Percentiles rank a stretch among this genome's conserved stretches.
Conservation (phyloP, 92 coral and sea anemone species). For the Phymanthus crucifer region DNA sequence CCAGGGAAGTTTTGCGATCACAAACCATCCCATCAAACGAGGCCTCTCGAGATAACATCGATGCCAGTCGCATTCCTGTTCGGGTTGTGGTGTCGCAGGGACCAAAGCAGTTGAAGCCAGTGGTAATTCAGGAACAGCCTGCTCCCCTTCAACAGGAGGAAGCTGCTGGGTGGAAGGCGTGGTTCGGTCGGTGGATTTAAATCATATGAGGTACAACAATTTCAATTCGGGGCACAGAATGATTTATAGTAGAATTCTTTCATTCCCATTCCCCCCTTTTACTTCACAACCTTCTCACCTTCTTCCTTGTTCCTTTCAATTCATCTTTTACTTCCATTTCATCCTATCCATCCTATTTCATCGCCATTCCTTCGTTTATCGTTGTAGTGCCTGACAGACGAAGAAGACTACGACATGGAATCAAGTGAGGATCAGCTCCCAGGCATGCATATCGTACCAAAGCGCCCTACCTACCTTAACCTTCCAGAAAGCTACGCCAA, state of each 20-base stretch:
- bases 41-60: not conserved
- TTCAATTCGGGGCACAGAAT: not conserved
- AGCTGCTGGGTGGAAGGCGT: slow-evolving; percentile 26
- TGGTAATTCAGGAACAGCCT: slow-evolving; percentile 21
- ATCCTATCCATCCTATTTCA: too few species aligned
- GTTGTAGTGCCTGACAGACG: slow-evolving; percentile 17
- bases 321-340: not conserved
- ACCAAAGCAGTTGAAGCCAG: slow-evolving; percentile 45
- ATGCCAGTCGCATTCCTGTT: slow-evolving; percentile 25
- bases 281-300: too few species aligned
- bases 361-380: too few species aligned
- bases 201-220: slow-evolving; percentile 5
- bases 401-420: slow-evolving; percentile 5
- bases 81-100: slow-evolving; percentile 65
- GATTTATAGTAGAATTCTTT: too few species aligned
- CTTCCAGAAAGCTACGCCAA: slow-evolving; percentile 62
- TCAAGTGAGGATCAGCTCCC: slow-evolving; percentile 27
- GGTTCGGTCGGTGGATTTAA: slow-evolving; percentile 39
- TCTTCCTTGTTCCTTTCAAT: not conserved
- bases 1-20: slow-evolving; percentile 26
- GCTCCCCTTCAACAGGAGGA: slow-evolving; percentile 21
- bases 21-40: slow-evolving; percentile 20
- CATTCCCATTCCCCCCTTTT: too few species aligned
- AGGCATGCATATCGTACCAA: slow-evolving; percentile 3
- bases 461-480: slow-evolving; percentile 36